Evolutionary conservation across 2,888 invertebrate genomes (phyloP), one percentile per base, ranked within the genome.

Genomic region (Heliothis peltigera): DNA sequence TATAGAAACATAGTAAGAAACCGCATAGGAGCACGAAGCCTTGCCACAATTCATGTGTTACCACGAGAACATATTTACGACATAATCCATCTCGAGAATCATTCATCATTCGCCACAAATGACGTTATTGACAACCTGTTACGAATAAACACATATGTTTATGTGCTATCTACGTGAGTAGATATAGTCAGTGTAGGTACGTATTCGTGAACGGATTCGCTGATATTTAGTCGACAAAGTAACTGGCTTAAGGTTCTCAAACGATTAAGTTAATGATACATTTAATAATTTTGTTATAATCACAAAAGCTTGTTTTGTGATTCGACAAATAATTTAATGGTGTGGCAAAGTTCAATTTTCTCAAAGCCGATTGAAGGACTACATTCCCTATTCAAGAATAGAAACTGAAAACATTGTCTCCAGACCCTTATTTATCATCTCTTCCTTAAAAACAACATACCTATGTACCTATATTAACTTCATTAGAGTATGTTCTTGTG

Each of bases 51-150:
- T 57, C 47, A 54, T 48, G 53, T 53, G 56, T 43, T 32, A 68
- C 32, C 44, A 19, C 39, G 15, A 68, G 57, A 32, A 57, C 10
- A n/a, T 53, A 44, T 44, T 69, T 64, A 64, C 60, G 59, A 63
- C 49, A 63, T 55, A 65, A 54, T 64, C 22, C 60, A 59, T 63
- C 49, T 42, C 43, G 21, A 48, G 42, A 51, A 49, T 52, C 48
- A 77, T 77, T 77, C 62, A 66, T 64, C 70, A 77, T 66, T 62
- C 52, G 42, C 59, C 56, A 57, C 53, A 59, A 64, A 74, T 77
- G 43, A 75, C 49, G 22, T 67, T 67, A 67, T 64, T 72, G 75
- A 64, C 64, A 69, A 64, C 58, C 52, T 44, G 32, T 59, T 59
- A 21, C 51, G 35, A 72, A 59, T 69, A 59, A 56, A 58, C 51